These are phyloP conservation scores for Sylvicola cinctus DNA, from an alignment of 2,888 invertebrate genomes.

Conservation along the genomic window DNA sequence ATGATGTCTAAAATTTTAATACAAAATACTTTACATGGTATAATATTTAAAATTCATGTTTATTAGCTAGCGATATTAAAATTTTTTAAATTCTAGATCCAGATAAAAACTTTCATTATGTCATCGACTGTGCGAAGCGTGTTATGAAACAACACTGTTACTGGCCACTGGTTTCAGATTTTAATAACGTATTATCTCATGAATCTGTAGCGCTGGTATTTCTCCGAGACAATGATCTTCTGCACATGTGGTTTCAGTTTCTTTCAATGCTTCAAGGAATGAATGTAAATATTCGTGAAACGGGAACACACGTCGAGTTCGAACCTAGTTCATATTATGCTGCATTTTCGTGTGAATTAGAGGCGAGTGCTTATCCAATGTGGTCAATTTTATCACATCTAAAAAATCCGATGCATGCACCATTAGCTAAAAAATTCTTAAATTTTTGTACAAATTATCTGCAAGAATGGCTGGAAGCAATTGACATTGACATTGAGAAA, in stretches of 20 bases:
- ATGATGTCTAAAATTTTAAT: slow-evolving; percentile 89
- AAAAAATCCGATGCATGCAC: slow-evolving; percentile 47
- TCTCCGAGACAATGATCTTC: slow-evolving; percentile 67
- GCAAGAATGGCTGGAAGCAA: slow-evolving; percentile 75
- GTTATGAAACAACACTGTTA: slow-evolving; percentile 97
- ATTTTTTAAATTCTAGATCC: slow-evolving; percentile 31
- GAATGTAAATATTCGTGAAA: slow-evolving; percentile 87
- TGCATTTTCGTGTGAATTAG: slow-evolving; percentile 91
- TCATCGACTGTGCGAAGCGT: slow-evolving; percentile 77
- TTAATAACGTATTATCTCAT: slow-evolving; percentile 90
- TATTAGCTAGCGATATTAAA: slow-evolving; percentile 1
- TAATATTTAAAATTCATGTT: slow-evolving; percentile 11
- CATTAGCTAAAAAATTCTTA: slow-evolving; percentile 54
- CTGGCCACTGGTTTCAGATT: slow-evolving; percentile 93
- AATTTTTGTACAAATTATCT: slow-evolving; percentile 56
- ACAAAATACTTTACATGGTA: slow-evolving; percentile 67
- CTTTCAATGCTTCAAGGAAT: slow-evolving; percentile 91
- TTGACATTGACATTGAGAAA: slow-evolving; percentile 47
- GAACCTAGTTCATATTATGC: slow-evolving; percentile 96
- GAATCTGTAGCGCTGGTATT: slow-evolving; percentile 78
- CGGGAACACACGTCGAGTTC: slow-evolving; percentile 83
- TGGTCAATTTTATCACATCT: slow-evolving; percentile 89
- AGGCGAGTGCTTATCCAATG: slow-evolving; percentile 94
- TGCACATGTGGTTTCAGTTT: slow-evolving; percentile 92
- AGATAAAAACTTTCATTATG: slow-evolving; percentile 63